Base-by-base conservation (phyloP, 53 echinoderm and acorn worm species). In the Luidia sarsii region DNA sequence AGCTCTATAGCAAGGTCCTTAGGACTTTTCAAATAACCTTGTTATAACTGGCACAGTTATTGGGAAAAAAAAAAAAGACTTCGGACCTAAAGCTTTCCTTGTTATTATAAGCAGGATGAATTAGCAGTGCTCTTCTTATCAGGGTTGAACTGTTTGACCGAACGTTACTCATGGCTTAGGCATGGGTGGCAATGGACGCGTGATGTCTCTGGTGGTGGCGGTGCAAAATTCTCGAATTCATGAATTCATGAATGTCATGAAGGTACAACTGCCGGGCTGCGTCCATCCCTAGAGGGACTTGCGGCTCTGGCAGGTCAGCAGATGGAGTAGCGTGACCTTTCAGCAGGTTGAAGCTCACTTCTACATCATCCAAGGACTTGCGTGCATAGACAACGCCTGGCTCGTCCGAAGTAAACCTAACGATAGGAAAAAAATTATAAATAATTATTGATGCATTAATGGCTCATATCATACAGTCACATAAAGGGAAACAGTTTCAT, bases 351-450 rank as follows among this genome's bases (percentile, higher is more conserved):
- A 34, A 14, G 31, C 16, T 10, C 6, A 14, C 24, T 15, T 63
- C 34, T 3, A 15, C 33, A 20, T 33, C 63, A 31, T 33, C 63
- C 9, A 63, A 11, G 14, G 14, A 34, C 63, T 63, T 63, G 14
- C 63, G 33, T 10, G 63, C 36, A 35, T 31, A 63, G 16, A 63
- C 33, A 63, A 63, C 63, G 14, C 34, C 35, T 31, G 63, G 63
- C 33, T 63, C 63, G 36, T 63, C 63, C 16, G 63, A 13, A 18
- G 63, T 18, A 14, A 31, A 29, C 33, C 63, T 55, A 55, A 13
- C 13, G 13, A 3, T 33, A 31, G 14, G 36, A 33, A 29, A 63
- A 63, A 13, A 4, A 14, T 33, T 3, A 54, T 23, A n/a, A n/a
- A 54, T 3, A 54, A 21, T 23, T 23, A 53, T 53, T 1, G 10